Evolutionary conservation across 2,113 vertebrate genomes (phyloP), one percentile per base, ranked within the genome.

Genomic region (Hyla sarda): DNA sequence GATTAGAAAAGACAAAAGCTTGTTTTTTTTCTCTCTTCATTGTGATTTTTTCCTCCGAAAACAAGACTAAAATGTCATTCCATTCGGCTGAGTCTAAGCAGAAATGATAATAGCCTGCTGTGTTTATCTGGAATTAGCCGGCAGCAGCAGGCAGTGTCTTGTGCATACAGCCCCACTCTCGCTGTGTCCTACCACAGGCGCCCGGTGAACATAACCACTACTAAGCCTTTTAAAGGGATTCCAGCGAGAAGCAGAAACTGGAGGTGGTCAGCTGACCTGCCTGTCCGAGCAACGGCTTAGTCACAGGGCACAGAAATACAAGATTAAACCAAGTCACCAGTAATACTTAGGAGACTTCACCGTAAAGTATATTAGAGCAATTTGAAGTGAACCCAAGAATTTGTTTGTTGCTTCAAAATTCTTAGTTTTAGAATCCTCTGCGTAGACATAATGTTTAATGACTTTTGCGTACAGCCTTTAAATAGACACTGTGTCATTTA

Each of bases 1-100:
- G 41, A 82, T 82, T 77, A 47, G n/a, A 32, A 65, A 67, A 72
- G 47, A 83, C 62, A 71, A 69, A 82, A 37, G 81, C 21, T 58
- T 13, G 25, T 13, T 52, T 56, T 83, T 71, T 16, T 37, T 21
- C 25, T 11, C 30, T 3, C 23, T 50, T n/a, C 32, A 52, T 50
- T n/a, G 52, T 25, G 30, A 8, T 82, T 28, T 82, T 67, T 73
- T 74, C 1, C 17, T 17, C 32, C 17, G 30, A 72, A 50, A 83
- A 83, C 45, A 69, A 83, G 19, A n/a, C 9, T 83, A 37, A 83
- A 73, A 58, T 52, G 67, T 72, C 21, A 56, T 56, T 41, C 2
- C 1, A 6, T 37, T 21, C 23, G 7, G 48, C 48, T 10, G 30
- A 54, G 47, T 54, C 60, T 48, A 82, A 69, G 67, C 47, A 23